phyloP scores from a whole-genome alignment of 2,888 invertebrate species.

The Orchesella flavescens region DNA sequence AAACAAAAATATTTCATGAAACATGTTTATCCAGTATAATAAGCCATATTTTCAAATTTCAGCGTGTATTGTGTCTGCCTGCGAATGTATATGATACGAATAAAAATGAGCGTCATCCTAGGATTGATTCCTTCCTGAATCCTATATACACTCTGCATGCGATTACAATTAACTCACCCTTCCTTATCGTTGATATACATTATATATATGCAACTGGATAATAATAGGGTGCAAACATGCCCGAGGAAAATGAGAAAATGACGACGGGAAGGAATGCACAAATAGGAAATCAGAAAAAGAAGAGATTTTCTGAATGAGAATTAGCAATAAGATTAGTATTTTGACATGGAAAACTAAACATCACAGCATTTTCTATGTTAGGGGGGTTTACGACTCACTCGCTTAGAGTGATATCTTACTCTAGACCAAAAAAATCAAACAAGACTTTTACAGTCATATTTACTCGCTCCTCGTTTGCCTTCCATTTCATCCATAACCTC shows the following conservation, averaged over 20 bases:
- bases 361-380: no score
- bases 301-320: constrained; percentile 18
- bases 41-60: no score
- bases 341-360: neutral
- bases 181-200: neutral
- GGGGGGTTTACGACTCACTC: no score
- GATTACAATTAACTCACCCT: no score
- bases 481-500: neutral
- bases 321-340: constrained; percentile 20
- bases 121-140: no score
- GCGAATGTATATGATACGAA: no score
- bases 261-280: constrained; percentile 9
- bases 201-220: constrained; percentile 12
- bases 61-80: no score
- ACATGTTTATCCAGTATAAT: no score
- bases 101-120: no score
- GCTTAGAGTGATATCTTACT: neutral
- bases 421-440: neutral
- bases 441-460: neutral
- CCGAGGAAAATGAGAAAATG: neutral
- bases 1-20: no score
- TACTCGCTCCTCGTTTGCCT: neutral
- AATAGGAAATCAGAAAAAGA: constrained; percentile 13
- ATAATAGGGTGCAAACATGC: constrained; percentile 32
- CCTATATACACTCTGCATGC: no score